Base-by-base conservation (phyloP, 2,888 invertebrate species). In the Eurytoma adleriae region DNA sequence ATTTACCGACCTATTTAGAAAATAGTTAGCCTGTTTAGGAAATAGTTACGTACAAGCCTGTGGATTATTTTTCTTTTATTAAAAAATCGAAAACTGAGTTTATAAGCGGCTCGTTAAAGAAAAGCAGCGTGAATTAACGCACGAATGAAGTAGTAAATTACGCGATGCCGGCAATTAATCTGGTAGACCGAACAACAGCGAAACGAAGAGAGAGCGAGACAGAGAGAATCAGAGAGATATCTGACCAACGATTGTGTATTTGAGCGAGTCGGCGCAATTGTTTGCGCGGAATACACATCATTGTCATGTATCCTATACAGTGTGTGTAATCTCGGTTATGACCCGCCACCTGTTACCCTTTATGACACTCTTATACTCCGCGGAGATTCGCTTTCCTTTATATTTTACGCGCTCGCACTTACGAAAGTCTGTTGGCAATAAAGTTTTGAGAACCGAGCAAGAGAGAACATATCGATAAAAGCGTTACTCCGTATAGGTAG, bases 301-400 rank as follows among this genome's bases (percentile, higher is more conserved):
- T 73, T 73, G 79, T 79, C 79, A 59, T 50, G 79, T 73, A 62
- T 71, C 66, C 72, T 73, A 56, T 73, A 48, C 62, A 61, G 56
- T 68, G 59, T 68, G 68, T 73, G 79, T 73, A 79, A 79, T 79
- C 79, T 79, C 69, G 73, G 79, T 79, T 79, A 79, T 80, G 72
- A 80, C 62, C 80, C 85, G 80, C 86, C 87, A 88, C 87, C 88
- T 87, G 87, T 87, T 87, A 88, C 86, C 85, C 83, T 70, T 80
- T 81, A 82, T 83, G 82, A 85, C 85, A 68, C 72, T 62, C 61
- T 68, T 62, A 52, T 70, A 50, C 54, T 4, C 56, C 14, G 20
- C 16, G 30, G 61, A 40, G 77, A 62, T 56, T 70, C 48, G 50
- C 59, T 61, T 61, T 72, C 72, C 78, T 78, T 78, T 54, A n/a